Base-by-base conservation (phyloP, 2,888 invertebrate species). In the Candidula unifasciata region DNA sequence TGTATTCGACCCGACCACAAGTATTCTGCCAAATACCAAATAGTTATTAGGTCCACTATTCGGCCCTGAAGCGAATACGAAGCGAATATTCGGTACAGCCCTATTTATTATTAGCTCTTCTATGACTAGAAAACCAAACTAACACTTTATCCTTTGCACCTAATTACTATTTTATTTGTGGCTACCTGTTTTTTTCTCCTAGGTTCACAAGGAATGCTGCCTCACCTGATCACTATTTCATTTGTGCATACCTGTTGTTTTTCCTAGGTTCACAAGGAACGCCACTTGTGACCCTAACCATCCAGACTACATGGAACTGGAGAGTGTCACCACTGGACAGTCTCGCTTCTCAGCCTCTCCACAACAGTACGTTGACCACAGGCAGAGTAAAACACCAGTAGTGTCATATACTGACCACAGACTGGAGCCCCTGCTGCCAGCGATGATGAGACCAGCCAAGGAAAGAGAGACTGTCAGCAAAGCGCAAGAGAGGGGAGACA, bases 401-500 rank as follows among this genome's bases (percentile, higher is more conserved):
- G 30, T 13, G 33, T 71, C 69, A 13, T 44, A 77, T 18, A 69
- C 68, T 5, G 68, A 82, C n/a, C 68, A 84, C 1, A 66, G 73
- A 33, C 73, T 81, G 76, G 96, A 96, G 91, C 95, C 95, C n/a
- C 93, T 95, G 83, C 94, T 95, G 89, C 95, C 95, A 77, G 95
- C 95, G 82, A 94, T 95, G 88, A 92, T 95, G 89, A 94, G 95
- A 87, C 95, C 95, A 87, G 94, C 95, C 87, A 96, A 96, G 94
- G 96, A 96, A 93, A 95, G 95, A 89, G 94, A 94, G 86, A 95
- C 95, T 93, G 94, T 96, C 90, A 95, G 95, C 82, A 96, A 96
- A 92, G 95, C 96, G 74, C 96, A 96, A 89, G 96, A 96, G 93
- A 94, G 96, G 93, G 96, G 96, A 16, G 93, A 93, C 44, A 85